Percentiles rank a stretch among this genome's conserved stretches.
phyloP scores from a whole-genome alignment of 2,797 vertebrate genomes.

The Oreochromis mossambicus region DNA sequence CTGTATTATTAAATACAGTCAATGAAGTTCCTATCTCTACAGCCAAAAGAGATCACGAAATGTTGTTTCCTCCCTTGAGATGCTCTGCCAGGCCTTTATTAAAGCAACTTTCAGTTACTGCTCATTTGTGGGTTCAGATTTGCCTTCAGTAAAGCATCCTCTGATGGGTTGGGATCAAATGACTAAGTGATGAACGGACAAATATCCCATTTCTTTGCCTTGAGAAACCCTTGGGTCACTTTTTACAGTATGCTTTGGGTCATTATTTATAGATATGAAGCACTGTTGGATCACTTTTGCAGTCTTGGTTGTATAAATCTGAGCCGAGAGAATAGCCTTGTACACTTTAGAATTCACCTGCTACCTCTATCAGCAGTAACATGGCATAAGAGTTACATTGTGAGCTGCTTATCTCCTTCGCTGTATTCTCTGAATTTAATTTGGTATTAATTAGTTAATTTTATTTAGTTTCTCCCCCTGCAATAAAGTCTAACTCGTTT shows the following conservation, averaged over 20 bases:
- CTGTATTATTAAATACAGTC: neutral
- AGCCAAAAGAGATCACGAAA: neutral
- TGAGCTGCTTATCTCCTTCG: fast-evolving
- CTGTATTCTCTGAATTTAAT: neutral
- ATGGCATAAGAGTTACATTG: neutral
- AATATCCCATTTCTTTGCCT: neutral
- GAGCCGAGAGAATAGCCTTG: neutral
- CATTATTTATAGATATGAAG: neutral
- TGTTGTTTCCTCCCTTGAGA: neutral
- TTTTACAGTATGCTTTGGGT: neutral
- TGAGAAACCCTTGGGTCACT: neutral
- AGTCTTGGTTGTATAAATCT: neutral
- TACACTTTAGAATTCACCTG: neutral
- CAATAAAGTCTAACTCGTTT: neutral
- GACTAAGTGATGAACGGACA: neutral
- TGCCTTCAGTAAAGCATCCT: neutral
- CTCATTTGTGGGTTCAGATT: neutral
- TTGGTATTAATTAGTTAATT: neutral
- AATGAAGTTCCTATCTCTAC: neutral
- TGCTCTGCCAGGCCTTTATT: neutral
- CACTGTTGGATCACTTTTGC: neutral
- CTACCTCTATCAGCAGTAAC: neutral
- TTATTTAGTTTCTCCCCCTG: neutral
- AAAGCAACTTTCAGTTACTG: neutral
- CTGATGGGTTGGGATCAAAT: neutral